Conservation (phyloP, 2,797 vertebrate species). For the Crypturellus tataupa region DNA sequence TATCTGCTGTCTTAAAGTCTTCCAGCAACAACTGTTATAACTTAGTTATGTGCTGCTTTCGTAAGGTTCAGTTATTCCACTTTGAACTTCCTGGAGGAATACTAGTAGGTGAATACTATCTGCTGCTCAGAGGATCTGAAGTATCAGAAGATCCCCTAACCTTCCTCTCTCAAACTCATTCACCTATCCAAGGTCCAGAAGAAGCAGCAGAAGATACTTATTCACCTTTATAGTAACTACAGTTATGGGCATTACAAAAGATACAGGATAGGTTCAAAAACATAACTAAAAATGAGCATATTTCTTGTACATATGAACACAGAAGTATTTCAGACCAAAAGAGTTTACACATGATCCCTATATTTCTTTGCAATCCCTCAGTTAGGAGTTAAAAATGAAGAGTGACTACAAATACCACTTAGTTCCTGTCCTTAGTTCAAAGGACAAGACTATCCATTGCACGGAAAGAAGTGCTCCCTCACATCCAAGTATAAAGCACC, state of each 20-base stretch:
- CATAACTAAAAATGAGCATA: neutral
- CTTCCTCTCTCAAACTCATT: neutral
- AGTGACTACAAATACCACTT: neutral
- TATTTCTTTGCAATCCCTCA: neutral
- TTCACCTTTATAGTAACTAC: neutral
- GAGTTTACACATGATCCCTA: neutral
- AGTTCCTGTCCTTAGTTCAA: neutral
- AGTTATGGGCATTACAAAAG: neutral
- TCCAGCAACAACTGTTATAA: neutral
- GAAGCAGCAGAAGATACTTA: neutral
- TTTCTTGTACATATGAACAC: neutral
- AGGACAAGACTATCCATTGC: neutral
- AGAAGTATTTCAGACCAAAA: neutral
- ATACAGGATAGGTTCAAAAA: neutral
- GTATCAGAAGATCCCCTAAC: neutral
- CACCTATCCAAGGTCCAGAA: conserved; percentile 2
- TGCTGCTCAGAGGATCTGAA: neutral
- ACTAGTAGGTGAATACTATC: neutral
- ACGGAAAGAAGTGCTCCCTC: neutral
- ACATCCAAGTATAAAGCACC: neutral
- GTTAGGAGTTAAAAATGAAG: neutral
- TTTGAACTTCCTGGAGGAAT: neutral
- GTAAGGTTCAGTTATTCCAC: neutral
- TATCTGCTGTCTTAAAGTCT: neutral
- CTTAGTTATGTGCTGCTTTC: neutral